Conservation (phyloP, 2,888 invertebrate genomes). For the Clistopyga incitator region DNA sequence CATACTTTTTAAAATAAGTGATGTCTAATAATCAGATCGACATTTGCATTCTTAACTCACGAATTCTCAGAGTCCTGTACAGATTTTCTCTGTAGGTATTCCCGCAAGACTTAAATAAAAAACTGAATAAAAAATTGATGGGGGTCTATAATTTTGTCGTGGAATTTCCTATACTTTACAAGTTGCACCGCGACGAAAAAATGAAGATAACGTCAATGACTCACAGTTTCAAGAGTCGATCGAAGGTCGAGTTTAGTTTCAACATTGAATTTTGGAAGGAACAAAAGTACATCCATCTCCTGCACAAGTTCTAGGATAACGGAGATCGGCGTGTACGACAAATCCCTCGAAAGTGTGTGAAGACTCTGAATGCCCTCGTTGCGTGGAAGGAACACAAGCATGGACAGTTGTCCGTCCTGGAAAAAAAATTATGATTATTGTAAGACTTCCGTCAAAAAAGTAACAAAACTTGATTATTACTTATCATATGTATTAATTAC, state of each 20-base stretch:
- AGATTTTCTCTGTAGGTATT: too few species aligned
- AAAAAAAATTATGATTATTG: slow-evolving; percentile 62
- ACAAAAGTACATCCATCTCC: slow-evolving; percentile 85
- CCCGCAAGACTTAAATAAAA: too few species aligned
- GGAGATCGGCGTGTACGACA: slow-evolving; percentile 86
- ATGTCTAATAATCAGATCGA: too few species aligned
- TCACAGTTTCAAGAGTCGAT: slow-evolving; percentile 85
- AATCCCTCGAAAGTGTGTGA: slow-evolving; percentile 85
- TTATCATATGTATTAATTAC: neutral
- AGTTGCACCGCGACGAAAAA: neutral
- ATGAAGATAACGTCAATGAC: slow-evolving; percentile 71
- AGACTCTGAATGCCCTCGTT: slow-evolving; percentile 84
- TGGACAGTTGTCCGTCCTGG: slow-evolving; percentile 87
- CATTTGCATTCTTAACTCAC: too few species aligned
- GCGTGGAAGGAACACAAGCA: slow-evolving; percentile 87
- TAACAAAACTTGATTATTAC: neutral
- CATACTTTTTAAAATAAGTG: too few species aligned
- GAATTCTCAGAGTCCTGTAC: too few species aligned
- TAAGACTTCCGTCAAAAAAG: neutral
- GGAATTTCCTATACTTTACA: neutral
- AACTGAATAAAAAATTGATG: too few species aligned
- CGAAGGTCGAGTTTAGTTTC: slow-evolving; percentile 86
- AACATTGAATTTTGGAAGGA: slow-evolving; percentile 87
- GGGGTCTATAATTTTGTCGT: too few species aligned
- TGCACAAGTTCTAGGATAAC: slow-evolving; percentile 84